Evolutionary conservation across 2,113 vertebrate genomes (phyloP).

Genomic region (Tyto alba): DNA sequence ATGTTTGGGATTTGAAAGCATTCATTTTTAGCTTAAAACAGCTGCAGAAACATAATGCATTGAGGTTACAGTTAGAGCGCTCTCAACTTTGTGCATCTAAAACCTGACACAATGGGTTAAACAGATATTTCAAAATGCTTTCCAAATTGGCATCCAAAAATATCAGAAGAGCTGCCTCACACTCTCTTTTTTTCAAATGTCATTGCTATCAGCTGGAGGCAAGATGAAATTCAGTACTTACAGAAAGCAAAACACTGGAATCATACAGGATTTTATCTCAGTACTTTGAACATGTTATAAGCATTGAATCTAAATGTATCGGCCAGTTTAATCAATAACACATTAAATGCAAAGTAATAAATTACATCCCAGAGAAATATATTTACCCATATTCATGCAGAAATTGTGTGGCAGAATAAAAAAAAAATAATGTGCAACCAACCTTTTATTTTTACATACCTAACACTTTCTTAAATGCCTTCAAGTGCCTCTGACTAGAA

Average conservation of each 20-base stretch:
- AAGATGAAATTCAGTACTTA: neutral
- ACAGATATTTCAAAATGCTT: neutral
- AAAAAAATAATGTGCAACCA: neutral
- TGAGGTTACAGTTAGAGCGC: neutral
- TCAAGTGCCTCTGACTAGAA: neutral
- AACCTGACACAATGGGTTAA: neutral
- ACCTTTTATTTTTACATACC: neutral
- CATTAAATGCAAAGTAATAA: neutral
- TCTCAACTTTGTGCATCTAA: neutral
- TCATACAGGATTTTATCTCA: neutral
- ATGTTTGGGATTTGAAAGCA: neutral
- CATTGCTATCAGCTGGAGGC: neutral
- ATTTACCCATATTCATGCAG: neutral
- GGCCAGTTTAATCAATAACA: neutral
- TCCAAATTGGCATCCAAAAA: constrained; percentile 13
- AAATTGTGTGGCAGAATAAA: neutral
- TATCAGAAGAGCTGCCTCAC: neutral
- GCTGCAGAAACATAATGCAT: constrained; percentile 2
- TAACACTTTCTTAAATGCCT: neutral
- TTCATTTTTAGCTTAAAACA: neutral
- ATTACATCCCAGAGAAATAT: neutral
- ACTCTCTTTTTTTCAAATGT: neutral
- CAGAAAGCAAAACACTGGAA: neutral
- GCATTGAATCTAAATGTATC: neutral
- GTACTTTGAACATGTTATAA: neutral